A percentile compares a stretch with the other conserved stretches of the same genome.
Conservation (phyloP, 2,888 invertebrate species). For the Hirtodrosophila trivittata region DNA sequence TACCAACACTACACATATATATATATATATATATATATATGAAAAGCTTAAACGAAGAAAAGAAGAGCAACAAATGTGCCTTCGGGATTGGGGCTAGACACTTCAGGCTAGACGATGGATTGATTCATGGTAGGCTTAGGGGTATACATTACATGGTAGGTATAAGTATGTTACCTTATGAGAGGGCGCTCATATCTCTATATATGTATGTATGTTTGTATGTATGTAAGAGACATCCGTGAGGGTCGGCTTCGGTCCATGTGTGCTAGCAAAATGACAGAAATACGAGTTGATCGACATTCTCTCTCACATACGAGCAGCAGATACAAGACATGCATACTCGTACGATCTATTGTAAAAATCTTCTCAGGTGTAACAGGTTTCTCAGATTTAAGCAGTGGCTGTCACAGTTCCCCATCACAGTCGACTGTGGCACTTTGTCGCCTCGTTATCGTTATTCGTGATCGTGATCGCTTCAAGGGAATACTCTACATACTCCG, state of each 20-base stretch:
- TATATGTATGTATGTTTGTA: not conserved
- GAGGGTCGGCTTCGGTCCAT: conserved; percentile 8
- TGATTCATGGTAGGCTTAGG: conserved; percentile 44
- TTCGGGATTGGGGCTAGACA: conserved; percentile 38
- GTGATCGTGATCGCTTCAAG: conserved; percentile 26
- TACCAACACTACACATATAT: conserved; percentile 43
- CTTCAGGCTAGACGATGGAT: conserved; percentile 40
- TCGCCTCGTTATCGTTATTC: conserved; percentile 45
- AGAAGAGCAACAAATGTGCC: conserved; percentile 62
- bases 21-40: conserved; percentile 24
- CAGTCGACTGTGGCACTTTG: conserved; percentile 60
- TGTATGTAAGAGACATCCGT: not conserved
- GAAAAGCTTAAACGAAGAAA: conserved; percentile 45
- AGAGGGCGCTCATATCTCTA: too few relatives aligned
- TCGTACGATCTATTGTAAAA: conserved; percentile 79
- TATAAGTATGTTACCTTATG: not conserved
- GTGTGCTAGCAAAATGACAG: conserved; percentile 36
- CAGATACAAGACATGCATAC: conserved; percentile 24
- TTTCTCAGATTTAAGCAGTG: conserved; percentile 82
- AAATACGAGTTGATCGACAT: conserved; percentile 67
- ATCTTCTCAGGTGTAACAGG: conserved; percentile 83
- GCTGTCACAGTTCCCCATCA: conserved; percentile 40
- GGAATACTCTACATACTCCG: not conserved
- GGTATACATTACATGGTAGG: conserved; percentile 51
- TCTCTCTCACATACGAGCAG: conserved; percentile 16